phyloP scores from a whole-genome alignment of 2,113 vertebrate species.

The Aptenodytes patagonicus region DNA sequence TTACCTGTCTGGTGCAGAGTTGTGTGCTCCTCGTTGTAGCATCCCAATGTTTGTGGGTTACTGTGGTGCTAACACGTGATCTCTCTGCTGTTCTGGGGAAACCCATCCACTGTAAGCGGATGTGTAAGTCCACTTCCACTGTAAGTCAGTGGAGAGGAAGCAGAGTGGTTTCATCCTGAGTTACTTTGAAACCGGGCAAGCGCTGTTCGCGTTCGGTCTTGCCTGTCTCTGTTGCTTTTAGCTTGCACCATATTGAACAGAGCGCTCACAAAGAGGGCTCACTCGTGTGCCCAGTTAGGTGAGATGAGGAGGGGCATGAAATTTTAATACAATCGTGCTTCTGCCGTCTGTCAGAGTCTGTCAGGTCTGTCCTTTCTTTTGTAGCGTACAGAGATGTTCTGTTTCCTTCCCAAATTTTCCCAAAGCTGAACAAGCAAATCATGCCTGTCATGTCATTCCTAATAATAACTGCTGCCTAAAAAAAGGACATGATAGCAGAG shows the following conservation, averaged over 20 bases:
- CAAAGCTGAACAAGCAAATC: constrained; percentile 41
- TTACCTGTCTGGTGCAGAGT: neutral
- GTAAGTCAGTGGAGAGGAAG: neutral
- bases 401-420: neutral
- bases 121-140: too few relatives aligned
- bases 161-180: neutral
- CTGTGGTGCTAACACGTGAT: neutral
- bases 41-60: neutral
- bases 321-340: neutral
- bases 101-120: neutral
- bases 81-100: neutral
- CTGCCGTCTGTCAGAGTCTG: neutral
- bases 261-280: neutral
- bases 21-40: neutral
- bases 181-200: neutral
- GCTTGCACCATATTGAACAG: fast-evolving
- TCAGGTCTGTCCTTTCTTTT: neutral
- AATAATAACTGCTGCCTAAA: neutral
- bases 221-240: neutral
- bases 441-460: constrained; percentile 3
- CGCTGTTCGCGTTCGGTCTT: neutral
- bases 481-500: neutral
- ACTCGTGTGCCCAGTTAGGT: neutral
- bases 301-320: neutral
- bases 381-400: neutral